Evolutionary conservation across 2,888 invertebrate species (phyloP), one percentile per base, ranked within the genome.

Genomic region (Cartodere bifasciata): DNA sequence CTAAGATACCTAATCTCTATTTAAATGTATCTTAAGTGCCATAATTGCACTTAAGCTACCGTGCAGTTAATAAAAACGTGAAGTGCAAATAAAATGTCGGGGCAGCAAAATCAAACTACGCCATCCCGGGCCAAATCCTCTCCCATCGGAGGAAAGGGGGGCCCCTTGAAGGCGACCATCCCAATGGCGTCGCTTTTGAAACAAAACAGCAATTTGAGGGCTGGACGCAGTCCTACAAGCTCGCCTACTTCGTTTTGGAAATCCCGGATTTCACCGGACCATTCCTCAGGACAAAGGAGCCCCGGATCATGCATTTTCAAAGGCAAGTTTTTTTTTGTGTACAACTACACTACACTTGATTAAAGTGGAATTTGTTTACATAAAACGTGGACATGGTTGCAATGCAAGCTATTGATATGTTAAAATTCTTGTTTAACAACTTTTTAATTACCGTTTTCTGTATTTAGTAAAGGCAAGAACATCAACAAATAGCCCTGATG

Each of bases 161-260:
- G 78, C 32, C 80, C 81, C 43, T 72, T 81, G 72, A 70, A 77
- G 56, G 81, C 81, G 35, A 81, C 80, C 36, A 64, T 82, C 53
- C 80, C 81, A 45, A 76, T 81, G 50, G 74, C 77, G 32, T 79
- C 79, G 35, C 68, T 80, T 40, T 65, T 80, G 57, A 71, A 77
- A 52, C 70, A 72, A 50, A 53, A 62, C 50, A 50, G 60, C 53
- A 58, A 60, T 49, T 58, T 73, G 32, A 69, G 69, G 53, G 66
- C 72, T 38, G 66, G 67, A 46, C 72, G 68, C 50, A 76, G 75
- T 47, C 75, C 77, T 13, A 70, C 72, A 15, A 60, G 73, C 35
- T 76, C 77, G 20, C 76, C 76, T 23, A 75, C 75, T 9, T 70
- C 71, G 48, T 45, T 67, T 42, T 77, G 76, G 75, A 70, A 72